Evolutionary conservation across 2,888 invertebrate species (phyloP), one percentile per base, ranked within the genome.

Genomic region (Chouioia cunea): DNA sequence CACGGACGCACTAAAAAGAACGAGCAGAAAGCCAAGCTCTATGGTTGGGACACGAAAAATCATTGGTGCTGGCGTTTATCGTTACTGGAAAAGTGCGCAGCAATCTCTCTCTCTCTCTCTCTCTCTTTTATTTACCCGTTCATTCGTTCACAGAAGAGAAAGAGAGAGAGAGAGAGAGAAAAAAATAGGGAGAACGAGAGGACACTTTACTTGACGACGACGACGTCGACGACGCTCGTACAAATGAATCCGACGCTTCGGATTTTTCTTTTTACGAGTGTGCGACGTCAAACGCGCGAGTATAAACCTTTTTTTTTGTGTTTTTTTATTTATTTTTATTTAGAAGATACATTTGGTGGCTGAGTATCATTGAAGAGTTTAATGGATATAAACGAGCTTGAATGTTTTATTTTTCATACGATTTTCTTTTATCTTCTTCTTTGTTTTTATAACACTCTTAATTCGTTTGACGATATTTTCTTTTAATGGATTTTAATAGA

Each of bases 201-300:
- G 23, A 36, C 56, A 56, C 56, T 56, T 36, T 12, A 36, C 36
- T 36, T 12, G 36, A 36, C 36, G 36, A 36, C 36, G 36, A 36
- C 27, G 27, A 27, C 36, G 36, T 10, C 36, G 36, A 36, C 56
- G 56, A 27, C 18, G 23, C 56, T 27, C 56, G 56, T 27, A 27
- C 56, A 56, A 56, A 56, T 56, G 56, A 56, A 27, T 56, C 56
- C 53, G 23, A 16, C 56, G 36, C 27, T 56, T 56, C 52, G 52
- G 52, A 52, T 52, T 52, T 52, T 52, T 22, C 36, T 22, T 20
- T 52, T 52, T 52, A 52, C 52, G 20, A 20, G 52, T 22, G 18
- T 1, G 18, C 22, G 16, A 22, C 20, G 52, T 18, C 14, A 52
- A 52, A 20, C 52, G 52, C 20, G 20, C 52, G 20, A 20, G 52